Base-by-base conservation (phyloP, 2,888 invertebrate species). In the Polydrusus tereticollis region DNA sequence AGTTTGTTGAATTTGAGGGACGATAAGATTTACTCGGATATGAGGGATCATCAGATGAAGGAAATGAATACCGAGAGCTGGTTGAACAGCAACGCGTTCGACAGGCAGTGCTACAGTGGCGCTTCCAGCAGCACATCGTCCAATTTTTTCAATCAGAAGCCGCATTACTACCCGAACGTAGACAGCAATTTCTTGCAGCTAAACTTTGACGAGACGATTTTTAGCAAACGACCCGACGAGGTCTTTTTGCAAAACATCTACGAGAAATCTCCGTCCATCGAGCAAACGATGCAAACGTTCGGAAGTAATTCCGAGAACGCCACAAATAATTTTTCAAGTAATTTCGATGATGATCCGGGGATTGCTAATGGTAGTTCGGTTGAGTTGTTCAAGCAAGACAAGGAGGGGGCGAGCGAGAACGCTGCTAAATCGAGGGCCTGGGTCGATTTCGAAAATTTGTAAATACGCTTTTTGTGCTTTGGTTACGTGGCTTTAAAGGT, bases 371-470 rank as follows among this genome's bases (percentile, higher is more conserved):
- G 58, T 45, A 64, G 72, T 73, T 73, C 70, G 20, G 33, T 55
- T n/a, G 73, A 72, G 69, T 69, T 72, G 74, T 65, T 67, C 63
- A 63, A 45, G 60, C 64, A 63, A 62, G 38, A 52, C 73, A 70
- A 62, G 59, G 71, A 70, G 45, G 69, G 68, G 55, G 52, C 33
- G 26, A 55, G 60, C 41, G 55, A 69, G 20, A 60, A 38, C 29
- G 36, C 55, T 69, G 74, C 76, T 63, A 73, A 45, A 38, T 57
- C 60, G 52, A 83, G 81, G 79, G 82, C 83, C 83, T 86, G 86
- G 86, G 86, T 86, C 82, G 83, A 84, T 83, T 86, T 86, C 84
- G 84, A 83, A 82, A 85, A 85, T 83, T 82, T 85, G 85, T 86
- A 85, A 85, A 84, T 84, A 72, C 8, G 84, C 69, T 69, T 85